phyloP scores from a whole-genome alignment of 2,113 vertebrate genomes.

The Mohoua ochrocephala region DNA sequence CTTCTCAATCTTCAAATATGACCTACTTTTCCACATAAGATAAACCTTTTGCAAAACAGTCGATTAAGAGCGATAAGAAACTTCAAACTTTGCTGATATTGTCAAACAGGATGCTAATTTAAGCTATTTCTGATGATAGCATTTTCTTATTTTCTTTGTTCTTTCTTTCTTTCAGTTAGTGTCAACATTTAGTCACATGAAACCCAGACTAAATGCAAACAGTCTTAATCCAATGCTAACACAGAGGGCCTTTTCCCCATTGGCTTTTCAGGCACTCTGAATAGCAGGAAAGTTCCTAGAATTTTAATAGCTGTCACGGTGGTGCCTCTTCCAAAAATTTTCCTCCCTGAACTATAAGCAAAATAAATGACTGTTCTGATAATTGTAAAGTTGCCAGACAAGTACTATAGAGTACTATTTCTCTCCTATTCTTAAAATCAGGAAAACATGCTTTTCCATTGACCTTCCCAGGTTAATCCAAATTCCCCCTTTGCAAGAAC shows the following conservation, averaged over 20 bases:
- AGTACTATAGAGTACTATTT: background rate
- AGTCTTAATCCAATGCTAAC: background rate
- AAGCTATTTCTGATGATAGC: background rate
- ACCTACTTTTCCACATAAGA: background rate
- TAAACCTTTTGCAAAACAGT: background rate
- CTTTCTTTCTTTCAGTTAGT: background rate
- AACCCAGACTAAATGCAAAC: constrained; percentile 14
- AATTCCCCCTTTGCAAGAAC: background rate
- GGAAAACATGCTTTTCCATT: background rate
- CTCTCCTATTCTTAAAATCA: background rate
- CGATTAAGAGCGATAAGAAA: background rate
- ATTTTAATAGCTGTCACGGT: background rate
- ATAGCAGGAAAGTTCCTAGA: background rate
- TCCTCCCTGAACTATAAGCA: background rate
- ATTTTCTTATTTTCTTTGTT: background rate
- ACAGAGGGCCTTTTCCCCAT: background rate
- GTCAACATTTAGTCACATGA: background rate
- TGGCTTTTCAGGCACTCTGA: background rate
- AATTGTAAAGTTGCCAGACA: background rate
- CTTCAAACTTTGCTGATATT: background rate
- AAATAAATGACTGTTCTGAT: background rate
- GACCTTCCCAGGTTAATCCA: constrained; percentile 9
- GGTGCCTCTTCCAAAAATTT: background rate
- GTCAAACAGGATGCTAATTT: background rate
- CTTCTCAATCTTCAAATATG: background rate